Evolutionary conservation across 2,888 invertebrate species (phyloP).

Genomic region (Luffia ferchaultella): DNA sequence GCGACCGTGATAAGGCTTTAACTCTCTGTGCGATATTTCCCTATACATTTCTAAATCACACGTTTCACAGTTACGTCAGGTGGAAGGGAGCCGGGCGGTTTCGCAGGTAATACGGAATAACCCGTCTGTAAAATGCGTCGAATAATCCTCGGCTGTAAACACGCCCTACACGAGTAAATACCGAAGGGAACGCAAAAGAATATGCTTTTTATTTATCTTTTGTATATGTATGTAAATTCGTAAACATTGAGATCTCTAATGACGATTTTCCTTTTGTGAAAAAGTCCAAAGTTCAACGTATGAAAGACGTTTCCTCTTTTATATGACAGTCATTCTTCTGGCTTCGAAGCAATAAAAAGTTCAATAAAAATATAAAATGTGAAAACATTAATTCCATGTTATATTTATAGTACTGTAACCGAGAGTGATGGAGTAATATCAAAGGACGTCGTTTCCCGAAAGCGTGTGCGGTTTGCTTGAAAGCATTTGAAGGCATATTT

Average conservation of each 20-base stretch:
- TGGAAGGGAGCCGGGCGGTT: constrained; percentile 14
- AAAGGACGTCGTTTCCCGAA: not conserved
- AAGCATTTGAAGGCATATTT: not conserved
- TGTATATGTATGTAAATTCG: not conserved
- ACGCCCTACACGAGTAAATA: not conserved
- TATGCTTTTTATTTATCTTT: not conserved
- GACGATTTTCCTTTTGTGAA: no score
- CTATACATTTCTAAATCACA: constrained; percentile 52
- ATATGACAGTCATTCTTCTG: not conserved
- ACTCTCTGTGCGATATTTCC: constrained; percentile 32
- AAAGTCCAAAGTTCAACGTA: no score
- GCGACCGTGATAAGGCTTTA: no score
- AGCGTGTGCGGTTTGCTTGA: not conserved
- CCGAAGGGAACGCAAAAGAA: not conserved
- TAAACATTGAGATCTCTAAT: not conserved
- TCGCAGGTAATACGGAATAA: not conserved
- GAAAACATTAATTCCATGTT: no score
- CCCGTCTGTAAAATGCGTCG: constrained; percentile 1
- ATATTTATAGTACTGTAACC: no score
- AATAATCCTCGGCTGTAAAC: not conserved
- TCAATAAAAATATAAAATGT: no score
- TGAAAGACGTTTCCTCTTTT: no score
- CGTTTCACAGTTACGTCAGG: constrained; percentile 40
- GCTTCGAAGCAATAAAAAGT: no score
- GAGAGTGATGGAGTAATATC: not conserved